Percentiles rank a stretch among this genome's conserved stretches.
Evolutionary conservation across 2,888 invertebrate genomes (phyloP).

Genomic region (Sinohyriopsis cumingii): DNA sequence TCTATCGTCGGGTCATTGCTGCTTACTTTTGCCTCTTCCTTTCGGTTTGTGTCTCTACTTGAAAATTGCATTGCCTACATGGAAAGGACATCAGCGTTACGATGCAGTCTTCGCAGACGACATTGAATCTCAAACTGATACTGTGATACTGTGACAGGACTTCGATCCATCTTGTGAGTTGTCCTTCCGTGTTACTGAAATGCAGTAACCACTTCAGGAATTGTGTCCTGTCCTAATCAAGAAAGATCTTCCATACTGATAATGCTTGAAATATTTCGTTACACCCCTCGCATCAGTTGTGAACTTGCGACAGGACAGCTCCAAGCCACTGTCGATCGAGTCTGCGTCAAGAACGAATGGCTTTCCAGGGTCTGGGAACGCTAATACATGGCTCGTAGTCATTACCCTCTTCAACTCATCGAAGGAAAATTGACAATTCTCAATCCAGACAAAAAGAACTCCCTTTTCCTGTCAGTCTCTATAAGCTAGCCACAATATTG

Average conservation of each 20-base stretch:
- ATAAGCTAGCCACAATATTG: constrained; percentile 14
- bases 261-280: constrained; percentile 33
- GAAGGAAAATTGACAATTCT: constrained; percentile 7
- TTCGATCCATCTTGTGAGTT: constrained; percentile 16
- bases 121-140: constrained; percentile 13
- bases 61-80: constrained; percentile 14
- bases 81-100: constrained; percentile 28
- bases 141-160: constrained; percentile 11
- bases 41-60: no score
- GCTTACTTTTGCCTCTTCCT: not conserved
- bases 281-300: constrained; percentile 10
- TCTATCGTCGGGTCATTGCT: not conserved
- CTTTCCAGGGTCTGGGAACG: constrained; percentile 10
- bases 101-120: constrained; percentile 22
- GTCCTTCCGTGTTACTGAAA: constrained; percentile 20
- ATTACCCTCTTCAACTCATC: constrained; percentile 2
- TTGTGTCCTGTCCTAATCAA: constrained; percentile 32
- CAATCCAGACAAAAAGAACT: constrained; percentile 11
- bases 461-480: constrained; percentile 11
- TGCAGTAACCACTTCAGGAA: constrained; percentile 31
- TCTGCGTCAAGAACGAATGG: constrained; percentile 17
- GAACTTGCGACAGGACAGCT: constrained; percentile 16
- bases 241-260: constrained; percentile 27
- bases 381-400: constrained; percentile 8
- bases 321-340: constrained; percentile 15